Evolutionary conservation across 2,888 invertebrate genomes (phyloP).

Genomic region (Diogma glabrata): DNA sequence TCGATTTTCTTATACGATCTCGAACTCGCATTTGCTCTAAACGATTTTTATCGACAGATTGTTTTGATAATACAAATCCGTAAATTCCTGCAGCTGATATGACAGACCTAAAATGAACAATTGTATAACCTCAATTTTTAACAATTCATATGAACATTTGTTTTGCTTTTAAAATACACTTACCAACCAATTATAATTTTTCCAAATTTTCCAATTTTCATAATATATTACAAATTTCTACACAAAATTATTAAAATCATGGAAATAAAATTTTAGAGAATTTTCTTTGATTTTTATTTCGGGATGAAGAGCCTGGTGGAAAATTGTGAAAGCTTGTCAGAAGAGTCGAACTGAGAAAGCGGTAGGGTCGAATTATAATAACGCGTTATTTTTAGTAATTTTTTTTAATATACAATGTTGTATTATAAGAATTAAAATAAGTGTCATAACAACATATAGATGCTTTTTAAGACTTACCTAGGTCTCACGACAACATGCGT

Average conservation of each 20-base stretch:
- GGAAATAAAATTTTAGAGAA: neutral
- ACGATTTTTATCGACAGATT: slow-evolving; percentile 51
- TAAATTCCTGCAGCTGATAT: slow-evolving; percentile 44
- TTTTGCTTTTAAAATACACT: slow-evolving; percentile 14
- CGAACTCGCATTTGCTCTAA: slow-evolving; percentile 72
- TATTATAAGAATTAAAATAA: too few relatives aligned
- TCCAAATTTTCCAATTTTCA: slow-evolving; percentile 36
- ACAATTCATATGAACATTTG: slow-evolving; percentile 10
- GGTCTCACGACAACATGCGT: too few relatives aligned
- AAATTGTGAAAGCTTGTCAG: too few relatives aligned
- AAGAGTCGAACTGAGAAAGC: too few relatives aligned
- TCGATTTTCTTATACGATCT: slow-evolving; percentile 62
- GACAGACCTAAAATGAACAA: slow-evolving; percentile 38
- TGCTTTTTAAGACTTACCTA: too few relatives aligned
- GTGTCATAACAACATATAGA: too few relatives aligned
- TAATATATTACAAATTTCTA: slow-evolving; percentile 22
- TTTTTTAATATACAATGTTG: too few relatives aligned
- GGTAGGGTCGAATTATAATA: too few relatives aligned
- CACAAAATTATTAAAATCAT: too few relatives aligned
- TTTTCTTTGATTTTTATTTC: too few relatives aligned
- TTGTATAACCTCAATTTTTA: neutral
- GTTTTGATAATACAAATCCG: slow-evolving; percentile 61
- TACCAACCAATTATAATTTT: slow-evolving; percentile 45
- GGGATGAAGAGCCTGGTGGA: too few relatives aligned
- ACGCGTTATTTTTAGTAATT: too few relatives aligned